Evolutionary conservation across 2,797 vertebrate genomes (phyloP), one percentile per base, ranked within the genome.

Genomic region (Diglossa cyanea): DNA sequence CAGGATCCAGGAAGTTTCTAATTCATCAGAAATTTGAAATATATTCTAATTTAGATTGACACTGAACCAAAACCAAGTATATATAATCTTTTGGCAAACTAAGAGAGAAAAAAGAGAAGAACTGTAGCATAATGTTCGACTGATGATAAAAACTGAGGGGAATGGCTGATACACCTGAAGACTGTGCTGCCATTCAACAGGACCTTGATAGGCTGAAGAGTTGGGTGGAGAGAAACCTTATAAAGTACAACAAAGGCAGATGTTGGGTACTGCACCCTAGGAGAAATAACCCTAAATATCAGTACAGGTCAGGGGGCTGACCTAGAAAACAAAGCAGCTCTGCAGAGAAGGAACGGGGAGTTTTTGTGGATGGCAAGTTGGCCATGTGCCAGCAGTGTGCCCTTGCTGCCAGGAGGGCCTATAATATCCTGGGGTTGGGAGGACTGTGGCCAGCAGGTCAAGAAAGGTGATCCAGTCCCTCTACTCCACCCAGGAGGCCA

Each of bases 301-400:
- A 28, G 13, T 18, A 11, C 15, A 55, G 3, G 13, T 20, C 5
- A 5, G 35, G 6, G 6, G 6, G 5, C 23, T 75, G 48, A 68
- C 24, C 35, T n/a, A 13, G 35, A 5, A 51, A 55, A 37, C 11
- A 88, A 40, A 44, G 5, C 11, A 50, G 18, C 26, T 62, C 26
- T 55, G 23, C 0, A 0, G 16, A 50, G 26, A n/a, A 30, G 6
- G 26, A 48, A 10, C 2, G 2, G 8, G 16, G 55, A 33, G 7
- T 1, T 42, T 42, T 42, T 47, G 21, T 28, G 31, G 40, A 19
- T 25, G 18, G 26, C 21, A 42, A 42, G 13, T 11, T n/a, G 26
- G 13, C 5, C 28, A 18, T 9, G 1, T 14, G 35, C 23, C n/a
- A 18, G 6, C 14, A 67, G 11, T 8, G 13, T 67, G 30, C 4